phyloP scores from a whole-genome alignment of 2,113 vertebrate species.

The Saccopteryx leptura region DNA sequence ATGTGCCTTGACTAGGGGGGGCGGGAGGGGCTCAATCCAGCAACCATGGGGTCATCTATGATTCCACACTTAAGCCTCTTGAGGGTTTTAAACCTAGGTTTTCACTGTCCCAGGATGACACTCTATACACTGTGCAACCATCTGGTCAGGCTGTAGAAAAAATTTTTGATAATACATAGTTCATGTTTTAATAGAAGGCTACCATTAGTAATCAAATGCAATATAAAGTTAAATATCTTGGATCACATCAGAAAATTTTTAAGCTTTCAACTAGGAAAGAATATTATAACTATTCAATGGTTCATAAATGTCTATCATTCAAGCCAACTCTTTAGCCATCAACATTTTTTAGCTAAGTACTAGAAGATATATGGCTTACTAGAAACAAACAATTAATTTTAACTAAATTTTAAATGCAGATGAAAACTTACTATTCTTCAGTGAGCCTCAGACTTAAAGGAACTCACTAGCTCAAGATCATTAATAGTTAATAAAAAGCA shows the following conservation, averaged over 20 bases:
- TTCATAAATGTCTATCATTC: neutral
- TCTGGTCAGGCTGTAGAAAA: neutral
- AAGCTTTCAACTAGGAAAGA: neutral
- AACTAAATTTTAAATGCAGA: neutral
- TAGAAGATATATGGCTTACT: neutral
- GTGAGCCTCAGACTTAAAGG: neutral
- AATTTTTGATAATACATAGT: neutral
- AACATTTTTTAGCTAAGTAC: neutral
- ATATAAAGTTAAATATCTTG: neutral
- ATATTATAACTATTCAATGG: neutral
- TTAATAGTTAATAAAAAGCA: conserved; percentile 15
- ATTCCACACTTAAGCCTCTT: too few species aligned
- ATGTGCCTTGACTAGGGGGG: too few species aligned
- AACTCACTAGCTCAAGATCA: neutral
- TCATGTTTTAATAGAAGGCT: neutral
- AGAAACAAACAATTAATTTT: neutral
- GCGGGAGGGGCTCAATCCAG: too few species aligned
- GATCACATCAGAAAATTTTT: neutral
- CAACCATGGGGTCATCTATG: too few species aligned
- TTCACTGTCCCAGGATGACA: too few species aligned
- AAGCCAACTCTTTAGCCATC: neutral
- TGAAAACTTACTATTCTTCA: neutral
- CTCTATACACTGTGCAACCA: too few species aligned
- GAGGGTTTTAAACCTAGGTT: too few species aligned
- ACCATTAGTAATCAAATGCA: neutral